phyloP scores from a whole-genome alignment of 2,797 vertebrate species.

The Sternarchorhynchus goeldii region DNA sequence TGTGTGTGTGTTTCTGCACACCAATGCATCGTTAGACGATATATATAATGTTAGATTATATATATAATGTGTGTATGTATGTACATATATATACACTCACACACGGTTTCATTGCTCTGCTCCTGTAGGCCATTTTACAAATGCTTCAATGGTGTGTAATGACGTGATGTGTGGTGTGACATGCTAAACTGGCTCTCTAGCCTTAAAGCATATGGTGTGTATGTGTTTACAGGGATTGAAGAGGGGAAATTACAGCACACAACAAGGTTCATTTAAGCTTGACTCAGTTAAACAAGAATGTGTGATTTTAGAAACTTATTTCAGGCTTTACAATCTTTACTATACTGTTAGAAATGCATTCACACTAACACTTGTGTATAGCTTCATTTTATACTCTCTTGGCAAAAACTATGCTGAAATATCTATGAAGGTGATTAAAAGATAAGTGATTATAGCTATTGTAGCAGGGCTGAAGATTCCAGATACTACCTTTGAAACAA shows the following conservation, averaged over 20 bases:
- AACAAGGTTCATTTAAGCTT: neutral
- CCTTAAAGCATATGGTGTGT: constrained; percentile 22
- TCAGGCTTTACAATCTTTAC: no score
- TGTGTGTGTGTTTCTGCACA: neutral
- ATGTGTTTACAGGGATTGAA: constrained; percentile 48
- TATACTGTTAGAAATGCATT: no score
- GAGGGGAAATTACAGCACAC: neutral
- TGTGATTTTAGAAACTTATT: neutral
- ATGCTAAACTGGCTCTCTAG: neutral
- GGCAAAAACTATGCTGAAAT: no score
- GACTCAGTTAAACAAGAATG: neutral
- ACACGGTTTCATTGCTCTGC: constrained; percentile 7
- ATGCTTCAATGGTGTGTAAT: constrained; percentile 20
- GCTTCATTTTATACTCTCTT: no score
- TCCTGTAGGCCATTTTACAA: constrained; percentile 23
- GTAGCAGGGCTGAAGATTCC: no score
- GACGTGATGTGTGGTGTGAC: constrained; percentile 15
- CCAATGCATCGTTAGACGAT: no score
- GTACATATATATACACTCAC: neutral
- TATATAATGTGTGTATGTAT: neutral
- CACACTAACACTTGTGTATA: no score
- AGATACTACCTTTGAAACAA: no score
- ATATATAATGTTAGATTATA: no score
- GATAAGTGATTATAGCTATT: no score
- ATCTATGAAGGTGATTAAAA: no score